Evolutionary conservation across 2,113 vertebrate species (phyloP).

Genomic region (Gymnocephalus cernua): DNA sequence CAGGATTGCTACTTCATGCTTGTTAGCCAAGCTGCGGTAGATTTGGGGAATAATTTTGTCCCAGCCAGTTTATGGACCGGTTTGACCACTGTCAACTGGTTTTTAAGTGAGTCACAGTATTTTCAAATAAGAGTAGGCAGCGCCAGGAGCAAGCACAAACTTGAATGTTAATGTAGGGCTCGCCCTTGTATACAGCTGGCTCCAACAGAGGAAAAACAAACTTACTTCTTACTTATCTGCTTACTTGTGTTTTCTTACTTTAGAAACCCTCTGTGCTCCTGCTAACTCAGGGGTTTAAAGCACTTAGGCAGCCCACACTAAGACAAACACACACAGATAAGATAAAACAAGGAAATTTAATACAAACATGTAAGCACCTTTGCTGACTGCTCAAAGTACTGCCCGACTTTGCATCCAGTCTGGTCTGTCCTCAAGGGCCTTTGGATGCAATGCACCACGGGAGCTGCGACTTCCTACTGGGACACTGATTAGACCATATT

Average conservation of each 20-base stretch:
- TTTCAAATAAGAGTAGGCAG: constrained; percentile 8
- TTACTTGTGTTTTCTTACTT: neutral
- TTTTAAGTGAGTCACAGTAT: neutral
- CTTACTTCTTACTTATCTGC: neutral
- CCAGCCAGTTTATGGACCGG: constrained; percentile 14
- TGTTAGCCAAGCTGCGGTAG: neutral
- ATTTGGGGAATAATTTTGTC: neutral
- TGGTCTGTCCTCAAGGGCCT: constrained; percentile 36
- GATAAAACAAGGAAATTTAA: constrained; percentile 3
- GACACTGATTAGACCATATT: constrained; percentile 74
- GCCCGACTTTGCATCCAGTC: constrained; percentile 2
- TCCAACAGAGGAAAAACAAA: constrained; percentile 14
- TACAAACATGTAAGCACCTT: neutral
- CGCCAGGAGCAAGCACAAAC: constrained; percentile 17
- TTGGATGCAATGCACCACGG: constrained; percentile 39
- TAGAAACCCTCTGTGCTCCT: neutral
- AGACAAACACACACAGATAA: constrained; percentile 14
- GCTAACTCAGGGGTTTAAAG: neutral
- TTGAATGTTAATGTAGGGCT: neutral
- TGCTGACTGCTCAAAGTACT: constrained; percentile 5
- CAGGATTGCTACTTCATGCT: neutral
- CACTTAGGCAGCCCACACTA: constrained; percentile 16
- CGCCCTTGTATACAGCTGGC: neutral
- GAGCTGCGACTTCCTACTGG: constrained; percentile 58
- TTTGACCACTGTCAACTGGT: constrained; percentile 15